These are phyloP conservation scores for Ptycholaimellus sp. DNA, from an alignment of 2,888 invertebrate species.

Conservation along the genomic window DNA sequence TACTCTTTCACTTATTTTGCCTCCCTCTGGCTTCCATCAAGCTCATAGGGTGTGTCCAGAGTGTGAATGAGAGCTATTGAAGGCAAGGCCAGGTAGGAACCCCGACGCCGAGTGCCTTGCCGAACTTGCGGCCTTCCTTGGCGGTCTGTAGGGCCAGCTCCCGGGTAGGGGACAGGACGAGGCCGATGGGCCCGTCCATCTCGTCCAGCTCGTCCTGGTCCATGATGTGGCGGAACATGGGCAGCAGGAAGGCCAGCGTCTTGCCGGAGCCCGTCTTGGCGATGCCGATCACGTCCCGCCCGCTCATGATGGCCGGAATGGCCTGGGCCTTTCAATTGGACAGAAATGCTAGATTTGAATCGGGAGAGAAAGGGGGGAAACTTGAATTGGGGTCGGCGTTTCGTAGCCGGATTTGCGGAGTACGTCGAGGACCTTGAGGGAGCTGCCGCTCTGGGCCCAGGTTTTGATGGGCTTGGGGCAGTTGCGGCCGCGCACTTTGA, in stretches of 20 bases:
- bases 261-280: constrained; percentile 98
- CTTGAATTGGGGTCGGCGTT: constrained; percentile 91
- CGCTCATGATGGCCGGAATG: constrained; percentile 63
- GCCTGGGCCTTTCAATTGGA: too few relatives aligned
- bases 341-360: too few relatives aligned
- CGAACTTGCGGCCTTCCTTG: constrained; percentile 76
- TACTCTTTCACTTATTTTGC: too few relatives aligned
- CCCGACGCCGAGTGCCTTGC: constrained; percentile 39
- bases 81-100: too few relatives aligned
- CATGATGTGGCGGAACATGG: constrained; percentile 84
- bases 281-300: constrained; percentile 86
- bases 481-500: constrained; percentile 79
- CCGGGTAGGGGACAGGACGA: constrained; percentile 91
- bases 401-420: constrained; percentile 62
- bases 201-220: constrained; percentile 82
- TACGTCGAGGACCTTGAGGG: constrained; percentile 73
- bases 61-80: too few relatives aligned
- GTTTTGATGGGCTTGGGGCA: constrained; percentile 76
- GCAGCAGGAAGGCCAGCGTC: constrained; percentile 83
- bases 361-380: too few relatives aligned
- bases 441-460: constrained; percentile 96
- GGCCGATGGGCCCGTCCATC: constrained; percentile 73
- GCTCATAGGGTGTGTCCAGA: too few relatives aligned
- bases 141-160: constrained; percentile 97
- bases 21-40: too few relatives aligned